phyloP scores from a whole-genome alignment of 2,888 invertebrate genomes.

The Laspeyria flexula region DNA sequence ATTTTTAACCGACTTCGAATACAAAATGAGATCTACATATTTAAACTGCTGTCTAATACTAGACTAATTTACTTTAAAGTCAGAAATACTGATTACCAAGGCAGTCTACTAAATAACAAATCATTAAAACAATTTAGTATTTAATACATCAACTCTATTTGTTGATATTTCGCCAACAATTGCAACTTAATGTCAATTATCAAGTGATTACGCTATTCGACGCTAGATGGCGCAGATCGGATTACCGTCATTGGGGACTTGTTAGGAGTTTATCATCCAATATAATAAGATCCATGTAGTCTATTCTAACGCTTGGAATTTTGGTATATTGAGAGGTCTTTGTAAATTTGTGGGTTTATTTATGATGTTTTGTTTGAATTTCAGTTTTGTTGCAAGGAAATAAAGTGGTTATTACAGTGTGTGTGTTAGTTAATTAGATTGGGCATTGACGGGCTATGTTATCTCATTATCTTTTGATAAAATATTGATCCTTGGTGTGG shows the following conservation, averaged over 20 bases:
- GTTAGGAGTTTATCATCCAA: conserved; percentile 43
- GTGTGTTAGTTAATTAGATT: conserved; percentile 28
- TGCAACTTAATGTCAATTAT: conserved; percentile 69
- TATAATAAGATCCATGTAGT: conserved; percentile 23
- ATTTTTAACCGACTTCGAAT: too few species aligned
- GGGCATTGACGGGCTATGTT: conserved; percentile 22
- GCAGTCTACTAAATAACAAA: background rate
- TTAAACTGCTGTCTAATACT: too few species aligned
- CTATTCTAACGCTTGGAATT: background rate
- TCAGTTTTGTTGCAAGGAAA: rapidly evolving
- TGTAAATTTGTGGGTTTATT: background rate
- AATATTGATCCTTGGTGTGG: conserved; percentile 41
- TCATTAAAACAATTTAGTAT: conserved; percentile 30
- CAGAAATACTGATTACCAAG: too few species aligned
- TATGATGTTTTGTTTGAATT: background rate
- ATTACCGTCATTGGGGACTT: conserved; percentile 65
- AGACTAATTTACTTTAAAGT: too few species aligned
- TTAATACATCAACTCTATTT: conserved; percentile 49
- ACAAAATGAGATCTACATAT: too few species aligned
- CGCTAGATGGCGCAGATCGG: conserved; percentile 71
- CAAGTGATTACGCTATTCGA: conserved; percentile 71
- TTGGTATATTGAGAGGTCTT: conserved; percentile 7
- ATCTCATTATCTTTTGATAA: conserved; percentile 41
- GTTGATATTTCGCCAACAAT: conserved; percentile 54
- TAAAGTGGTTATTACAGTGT: conserved; percentile 18